Conservation (phyloP, 2,888 invertebrate genomes). For the Metacarcinus magister region DNA sequence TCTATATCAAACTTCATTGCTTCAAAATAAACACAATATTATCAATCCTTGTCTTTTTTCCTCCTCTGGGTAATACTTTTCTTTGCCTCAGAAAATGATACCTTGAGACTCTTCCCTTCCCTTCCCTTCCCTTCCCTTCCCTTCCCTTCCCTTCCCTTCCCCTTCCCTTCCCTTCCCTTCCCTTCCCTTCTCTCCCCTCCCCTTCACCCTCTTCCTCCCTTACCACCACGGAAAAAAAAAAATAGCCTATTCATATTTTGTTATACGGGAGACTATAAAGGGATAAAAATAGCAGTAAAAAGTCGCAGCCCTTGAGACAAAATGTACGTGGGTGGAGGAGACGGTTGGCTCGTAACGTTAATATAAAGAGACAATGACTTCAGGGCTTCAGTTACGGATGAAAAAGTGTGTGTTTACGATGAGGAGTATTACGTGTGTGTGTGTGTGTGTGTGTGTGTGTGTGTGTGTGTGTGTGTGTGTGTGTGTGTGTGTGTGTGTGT, state of each 20-base stretch:
- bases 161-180: not conserved
- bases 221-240: not conserved
- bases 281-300: not conserved
- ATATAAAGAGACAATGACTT: not conserved
- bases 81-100: too few relatives aligned
- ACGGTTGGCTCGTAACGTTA: not conserved
- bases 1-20: not conserved
- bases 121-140: not conserved
- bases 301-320: not conserved
- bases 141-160: not conserved
- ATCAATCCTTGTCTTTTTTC: too few relatives aligned
- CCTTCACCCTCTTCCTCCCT: not conserved
- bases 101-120: too few relatives aligned
- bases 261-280: not conserved
- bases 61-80: too few relatives aligned
- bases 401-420: not conserved
- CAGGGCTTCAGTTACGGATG: not conserved
- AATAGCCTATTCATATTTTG: not conserved
- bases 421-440: not conserved
- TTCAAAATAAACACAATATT: not conserved
- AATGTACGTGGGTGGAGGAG: not conserved
- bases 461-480: slow-evolving; percentile 26
- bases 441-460: slow-evolving; percentile 26
- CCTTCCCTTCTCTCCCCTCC: not conserved
- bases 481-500: slow-evolving; percentile 20